These are phyloP conservation scores for Sialis fuliginosa DNA, from an alignment of 2,888 invertebrate species.

Conservation along the genomic window DNA sequence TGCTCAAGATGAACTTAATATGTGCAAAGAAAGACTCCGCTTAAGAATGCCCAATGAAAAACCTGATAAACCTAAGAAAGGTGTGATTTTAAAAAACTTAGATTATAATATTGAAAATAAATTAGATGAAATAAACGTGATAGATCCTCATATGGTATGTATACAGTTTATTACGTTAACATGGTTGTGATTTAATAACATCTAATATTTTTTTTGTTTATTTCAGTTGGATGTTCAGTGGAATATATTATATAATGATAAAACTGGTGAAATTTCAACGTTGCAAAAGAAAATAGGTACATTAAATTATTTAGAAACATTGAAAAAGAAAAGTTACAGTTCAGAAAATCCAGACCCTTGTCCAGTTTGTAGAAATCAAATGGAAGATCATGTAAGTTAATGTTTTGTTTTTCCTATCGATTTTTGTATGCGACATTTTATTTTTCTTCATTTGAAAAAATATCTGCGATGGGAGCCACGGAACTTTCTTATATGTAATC, in stretches of 20 bases:
- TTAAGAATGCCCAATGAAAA: constrained; percentile 26
- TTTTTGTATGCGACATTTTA: neutral
- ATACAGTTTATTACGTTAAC: neutral
- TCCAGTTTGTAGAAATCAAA: constrained; percentile 44
- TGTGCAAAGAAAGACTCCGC: constrained; percentile 44
- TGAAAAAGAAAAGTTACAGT: constrained; percentile 31
- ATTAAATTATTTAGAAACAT: constrained; percentile 42
- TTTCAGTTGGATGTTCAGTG: constrained; percentile 17
- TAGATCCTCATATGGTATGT: constrained; percentile 24
- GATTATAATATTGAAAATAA: constrained; percentile 19
- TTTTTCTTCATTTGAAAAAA: too few species aligned
- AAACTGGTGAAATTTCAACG: constrained; percentile 17
- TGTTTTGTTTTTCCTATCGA: neutral
- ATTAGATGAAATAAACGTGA: constrained; percentile 22
- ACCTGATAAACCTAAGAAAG: constrained; percentile 6
- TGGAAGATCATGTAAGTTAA: constrained; percentile 31
- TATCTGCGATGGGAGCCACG: too few species aligned
- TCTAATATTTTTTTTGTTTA: neutral
- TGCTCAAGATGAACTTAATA: constrained; percentile 52
- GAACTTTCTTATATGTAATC: too few species aligned
- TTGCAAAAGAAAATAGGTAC: constrained; percentile 39
- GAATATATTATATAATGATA: constrained; percentile 20
- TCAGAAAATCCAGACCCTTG: constrained; percentile 41
- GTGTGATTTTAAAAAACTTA: constrained; percentile 17
- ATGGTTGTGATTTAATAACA: neutral